Percentiles rank a stretch among this genome's conserved stretches.
These are phyloP conservation scores for Dicrostonyx torquatus DNA, from an alignment of 2,797 vertebrate genomes.

Conservation along the genomic window DNA sequence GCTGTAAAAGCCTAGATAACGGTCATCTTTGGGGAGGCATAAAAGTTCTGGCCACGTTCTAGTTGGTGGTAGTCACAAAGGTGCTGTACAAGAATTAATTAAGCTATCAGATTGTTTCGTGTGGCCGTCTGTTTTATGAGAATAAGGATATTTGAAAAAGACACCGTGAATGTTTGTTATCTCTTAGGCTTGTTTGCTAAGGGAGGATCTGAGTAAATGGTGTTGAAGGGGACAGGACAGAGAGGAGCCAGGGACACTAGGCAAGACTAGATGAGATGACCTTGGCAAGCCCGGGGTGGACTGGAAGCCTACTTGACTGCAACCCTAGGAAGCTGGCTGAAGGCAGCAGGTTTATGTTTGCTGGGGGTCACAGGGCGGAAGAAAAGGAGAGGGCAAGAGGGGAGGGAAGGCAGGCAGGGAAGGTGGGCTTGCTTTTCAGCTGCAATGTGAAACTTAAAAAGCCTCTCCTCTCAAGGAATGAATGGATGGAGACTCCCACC, in stretches of 20 bases:
- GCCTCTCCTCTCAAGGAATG: slow-evolving; percentile 31
- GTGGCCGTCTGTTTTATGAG: slow-evolving; percentile 46
- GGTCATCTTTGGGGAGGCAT: not conserved
- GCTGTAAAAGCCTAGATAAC: not conserved
- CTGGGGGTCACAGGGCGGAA: not conserved
- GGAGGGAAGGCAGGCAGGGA: not conserved
- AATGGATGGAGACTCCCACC: slow-evolving; percentile 3
- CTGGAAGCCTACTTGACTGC: not conserved
- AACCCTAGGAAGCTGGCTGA: not conserved
- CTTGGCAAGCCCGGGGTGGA: not conserved
- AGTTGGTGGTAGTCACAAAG: not conserved
- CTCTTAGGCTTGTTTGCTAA: slow-evolving; percentile 35
- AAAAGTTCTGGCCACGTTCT: not conserved
- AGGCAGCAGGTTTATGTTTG: not conserved
- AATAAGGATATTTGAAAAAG: not conserved
- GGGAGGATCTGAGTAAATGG: slow-evolving; percentile 18
- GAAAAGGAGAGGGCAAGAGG: not conserved
- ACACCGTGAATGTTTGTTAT: not conserved
- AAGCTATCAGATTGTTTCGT: not conserved
- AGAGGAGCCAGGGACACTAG: slow-evolving; percentile 1
- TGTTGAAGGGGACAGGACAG: not conserved
- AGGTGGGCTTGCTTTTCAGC: slow-evolving; percentile 40
- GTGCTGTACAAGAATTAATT: not conserved
- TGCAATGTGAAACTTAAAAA: slow-evolving; percentile 67
- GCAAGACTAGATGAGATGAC: not conserved